These are phyloP conservation scores for Corythornis cristatus DNA, from an alignment of 2,113 vertebrate genomes.

Conservation along the genomic window DNA sequence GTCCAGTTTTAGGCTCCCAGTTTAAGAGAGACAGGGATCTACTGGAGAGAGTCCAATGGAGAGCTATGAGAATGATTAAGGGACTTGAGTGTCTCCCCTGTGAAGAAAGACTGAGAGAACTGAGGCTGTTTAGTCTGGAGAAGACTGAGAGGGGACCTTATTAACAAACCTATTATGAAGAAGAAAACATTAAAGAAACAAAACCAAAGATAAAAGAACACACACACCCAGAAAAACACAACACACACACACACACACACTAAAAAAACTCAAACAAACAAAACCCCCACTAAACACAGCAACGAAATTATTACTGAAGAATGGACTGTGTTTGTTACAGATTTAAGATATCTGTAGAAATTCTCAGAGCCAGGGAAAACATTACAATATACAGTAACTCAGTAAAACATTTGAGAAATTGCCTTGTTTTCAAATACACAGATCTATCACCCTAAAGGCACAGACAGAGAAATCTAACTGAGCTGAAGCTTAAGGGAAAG, in stretches of 20 bases:
- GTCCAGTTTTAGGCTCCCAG: no score
- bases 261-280: not conserved
- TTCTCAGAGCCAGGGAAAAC: not conserved
- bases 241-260: no score
- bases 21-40: no score
- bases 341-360: not conserved
- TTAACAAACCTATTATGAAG: not conserved
- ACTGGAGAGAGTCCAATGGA: no score
- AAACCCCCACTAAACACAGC: not conserved
- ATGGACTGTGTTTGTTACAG: not conserved
- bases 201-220: not conserved
- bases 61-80: no score
- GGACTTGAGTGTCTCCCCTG: no score
- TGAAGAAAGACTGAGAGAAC: no score
- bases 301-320: not conserved
- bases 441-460: not conserved
- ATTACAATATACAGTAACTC: not conserved
- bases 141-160: no score
- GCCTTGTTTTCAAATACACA: not conserved
- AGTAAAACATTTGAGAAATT: not conserved
- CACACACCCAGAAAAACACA: no score
- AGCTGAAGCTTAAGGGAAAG: not conserved
- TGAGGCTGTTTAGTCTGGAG: no score
- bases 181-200: not conserved
- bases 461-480: not conserved